A percentile compares a stretch with the other conserved stretches of the same genome.
Evolutionary conservation across 2,797 vertebrate species (phyloP).

Genomic region (Diplodus puntazzo): DNA sequence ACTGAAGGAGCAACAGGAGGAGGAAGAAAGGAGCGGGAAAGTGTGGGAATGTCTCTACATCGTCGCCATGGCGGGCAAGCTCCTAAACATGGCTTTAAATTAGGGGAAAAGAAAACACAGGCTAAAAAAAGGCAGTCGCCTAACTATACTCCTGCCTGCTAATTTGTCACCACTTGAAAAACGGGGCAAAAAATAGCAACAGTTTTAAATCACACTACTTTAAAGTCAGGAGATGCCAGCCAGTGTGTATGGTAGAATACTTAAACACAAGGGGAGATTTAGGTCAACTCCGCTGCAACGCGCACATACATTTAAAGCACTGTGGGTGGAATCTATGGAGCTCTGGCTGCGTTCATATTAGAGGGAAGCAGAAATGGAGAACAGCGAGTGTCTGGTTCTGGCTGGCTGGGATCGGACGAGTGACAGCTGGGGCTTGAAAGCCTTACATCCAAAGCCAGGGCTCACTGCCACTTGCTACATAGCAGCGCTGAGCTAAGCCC

Average conservation of each 20-base stretch:
- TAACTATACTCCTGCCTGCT: constrained; percentile 79
- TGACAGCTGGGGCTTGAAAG: constrained; percentile 81
- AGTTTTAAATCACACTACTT: constrained; percentile 75
- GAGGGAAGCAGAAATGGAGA: constrained; percentile 76
- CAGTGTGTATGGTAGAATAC: constrained; percentile 71
- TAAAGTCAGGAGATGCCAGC: constrained; percentile 63
- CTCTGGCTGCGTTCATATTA: constrained; percentile 73
- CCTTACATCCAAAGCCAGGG: constrained; percentile 81
- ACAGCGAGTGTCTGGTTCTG: constrained; percentile 73
- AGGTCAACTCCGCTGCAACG: constrained; percentile 66
- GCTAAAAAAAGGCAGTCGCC: constrained; percentile 76
- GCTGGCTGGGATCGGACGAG: constrained; percentile 76
- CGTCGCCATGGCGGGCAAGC: constrained; percentile 70
- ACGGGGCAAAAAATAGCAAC: constrained; percentile 71
- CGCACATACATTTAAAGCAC: constrained; percentile 72
- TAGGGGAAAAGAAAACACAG: constrained; percentile 82
- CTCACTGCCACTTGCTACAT: constrained; percentile 78
- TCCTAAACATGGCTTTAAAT: constrained; percentile 83
- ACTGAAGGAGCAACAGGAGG: constrained; percentile 67
- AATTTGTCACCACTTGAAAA: constrained; percentile 85
- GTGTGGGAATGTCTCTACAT: constrained; percentile 81
- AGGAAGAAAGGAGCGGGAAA: constrained; percentile 68
- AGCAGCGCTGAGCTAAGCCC: constrained; percentile 72
- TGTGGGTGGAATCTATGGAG: constrained; percentile 74
- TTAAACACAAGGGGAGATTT: constrained; percentile 75